Conservation (phyloP, 2,888 invertebrate species). For the Hydroisotoma schaefferi region DNA sequence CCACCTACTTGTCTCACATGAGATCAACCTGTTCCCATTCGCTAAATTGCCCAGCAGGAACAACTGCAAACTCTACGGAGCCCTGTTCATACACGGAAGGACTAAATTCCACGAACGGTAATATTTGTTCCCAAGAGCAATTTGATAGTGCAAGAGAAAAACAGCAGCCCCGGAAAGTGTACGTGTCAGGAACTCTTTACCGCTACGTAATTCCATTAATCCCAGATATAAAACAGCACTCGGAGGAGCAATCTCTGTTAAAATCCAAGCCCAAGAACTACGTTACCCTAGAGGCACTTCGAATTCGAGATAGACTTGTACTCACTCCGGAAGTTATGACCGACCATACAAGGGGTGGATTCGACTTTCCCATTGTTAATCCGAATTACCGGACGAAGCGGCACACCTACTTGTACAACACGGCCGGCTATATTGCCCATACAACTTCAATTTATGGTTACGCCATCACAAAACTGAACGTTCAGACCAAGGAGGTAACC, state of each 20-base stretch:
- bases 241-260: constrained; percentile 16
- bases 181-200: constrained; percentile 23
- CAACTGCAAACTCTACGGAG: too few relatives aligned
- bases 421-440: constrained; percentile 49
- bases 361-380: constrained; percentile 56
- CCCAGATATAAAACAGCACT: constrained; percentile 8
- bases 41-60: too few relatives aligned
- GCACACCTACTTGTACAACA: constrained; percentile 56
- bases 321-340: constrained; percentile 45
- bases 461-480: constrained; percentile 54
- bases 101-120: too few relatives aligned
- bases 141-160: too few relatives aligned
- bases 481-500: constrained; percentile 49
- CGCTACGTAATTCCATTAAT: constrained; percentile 28
- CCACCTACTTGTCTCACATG: constrained; percentile 21
- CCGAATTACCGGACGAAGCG: constrained; percentile 50
- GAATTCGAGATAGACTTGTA: constrained; percentile 49
- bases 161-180: too few relatives aligned
- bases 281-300: constrained; percentile 51
- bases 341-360: constrained; percentile 48
- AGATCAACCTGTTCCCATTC: constrained; percentile 22
- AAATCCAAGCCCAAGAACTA: constrained; percentile 48
- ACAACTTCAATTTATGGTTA: constrained; percentile 29
- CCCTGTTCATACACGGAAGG: too few relatives aligned
- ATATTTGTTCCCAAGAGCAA: too few relatives aligned